Base-by-base conservation (phyloP, 2,797 vertebrate genomes). In the Arnoldichthys spilopterus region DNA sequence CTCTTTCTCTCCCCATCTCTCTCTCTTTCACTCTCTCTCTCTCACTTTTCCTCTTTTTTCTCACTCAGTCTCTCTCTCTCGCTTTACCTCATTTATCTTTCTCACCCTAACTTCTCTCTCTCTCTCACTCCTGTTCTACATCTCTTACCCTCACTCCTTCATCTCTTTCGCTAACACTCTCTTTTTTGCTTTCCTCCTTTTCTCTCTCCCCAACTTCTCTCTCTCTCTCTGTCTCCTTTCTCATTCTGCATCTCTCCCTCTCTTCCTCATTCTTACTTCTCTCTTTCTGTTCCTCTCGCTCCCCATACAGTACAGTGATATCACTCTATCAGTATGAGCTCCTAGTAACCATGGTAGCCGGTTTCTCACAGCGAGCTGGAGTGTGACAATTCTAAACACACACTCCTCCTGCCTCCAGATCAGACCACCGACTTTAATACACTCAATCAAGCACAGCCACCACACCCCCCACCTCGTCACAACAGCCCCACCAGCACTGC, bases 311-410 rank as follows among this genome's bases (percentile, higher is more conserved):
- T 26, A 64, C 58, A 76, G 16, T 22, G 74, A 76, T n/a, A n/a
- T 82, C 76, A 24, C 72, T 83, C 72, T 68, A 75, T 66, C 74
- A 72, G 34, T 67, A 66, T 28, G 56, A 32, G 72, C 70, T 61
- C 78, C 72, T 74, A 53, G 80, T 85, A 84, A 77, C 74, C 80
- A 79, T 80, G 67, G 85, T 66, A 69, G 62, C 72, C 16, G 51
- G 47, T 47, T 72, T 43, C 62, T 63, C 72, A 53, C 47, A 68
- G 74, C 53, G 66, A 81, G 62, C 64, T 15, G 74, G 59, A 43
- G 79, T 58, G 58, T 79, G 37, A 58, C 76, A 37, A 61, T 30
- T 22, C 51, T 72, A 62, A 75, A 67, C 62, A 47, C 1, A 12
- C 22, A n/a, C 26, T 30, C 32, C 61, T 66, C 30, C n/a, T 40